Evolutionary conservation across 2,797 vertebrate species (phyloP), one percentile per base, ranked within the genome.

Genomic region (Parauchenoglanis punctatus): DNA sequence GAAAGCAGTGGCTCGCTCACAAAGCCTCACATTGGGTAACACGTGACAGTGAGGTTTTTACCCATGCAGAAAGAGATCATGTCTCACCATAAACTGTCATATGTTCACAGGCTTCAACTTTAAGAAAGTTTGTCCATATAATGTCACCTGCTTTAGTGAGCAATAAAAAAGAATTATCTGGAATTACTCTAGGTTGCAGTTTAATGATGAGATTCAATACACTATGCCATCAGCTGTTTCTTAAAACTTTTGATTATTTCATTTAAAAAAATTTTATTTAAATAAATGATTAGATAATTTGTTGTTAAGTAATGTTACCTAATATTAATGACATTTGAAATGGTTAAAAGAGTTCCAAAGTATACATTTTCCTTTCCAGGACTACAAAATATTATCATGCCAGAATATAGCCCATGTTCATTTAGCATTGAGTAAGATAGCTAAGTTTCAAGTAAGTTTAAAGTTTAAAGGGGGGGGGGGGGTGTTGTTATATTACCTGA

Each of bases 1-100:
- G 28, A 86, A 86, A 88, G 65, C 68, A 61, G 46, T 58, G 56
- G 81, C 85, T 87, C 86, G 87, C 76, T 83, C 85, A 78, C 83
- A 85, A 81, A 86, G 85, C 72, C 81, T 90, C 90, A 90, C 87
- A 88, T 90, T 87, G 84, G 63, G 78, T 81, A 61, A 61, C 52
- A 77, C 1, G 31, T 35, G 52, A 77, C 75, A 40, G 5, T 61
- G 56, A 0, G 12, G 77, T 75, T 80, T 89, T 89, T 87, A 87
- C 68, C 83, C 63, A 58, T 73, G 58, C 80, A 85, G 78, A 89
- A 87, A 87, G 58, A 58, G 78, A 80, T 88, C 87, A 83, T 70
- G 31, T 73, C 61, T 90, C 56, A 59, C 28, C 73, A 88, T 85
- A 88, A 87, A 81, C 83, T 49, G 73, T 88, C 85, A 56, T 59